Percentiles rank a stretch among this genome's conserved stretches.
phyloP scores from a whole-genome alignment of 2,888 invertebrate species.

The Oligia fasciuncula region DNA sequence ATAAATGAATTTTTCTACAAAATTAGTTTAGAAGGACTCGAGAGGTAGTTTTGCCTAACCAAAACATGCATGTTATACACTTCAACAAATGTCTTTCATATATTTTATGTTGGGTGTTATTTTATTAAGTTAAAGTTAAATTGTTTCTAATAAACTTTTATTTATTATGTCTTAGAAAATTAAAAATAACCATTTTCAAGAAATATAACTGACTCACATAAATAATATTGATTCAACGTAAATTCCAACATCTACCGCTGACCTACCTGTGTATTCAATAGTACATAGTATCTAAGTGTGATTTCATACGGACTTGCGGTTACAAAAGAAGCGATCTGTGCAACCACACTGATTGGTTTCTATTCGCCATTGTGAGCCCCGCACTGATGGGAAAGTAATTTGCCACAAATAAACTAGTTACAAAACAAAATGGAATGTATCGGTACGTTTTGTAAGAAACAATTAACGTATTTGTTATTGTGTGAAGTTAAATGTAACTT shows the following conservation, averaged over 20 bases:
- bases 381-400: slow-evolving; percentile 80
- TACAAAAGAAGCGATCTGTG: slow-evolving; percentile 80
- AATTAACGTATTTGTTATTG: slow-evolving; percentile 58
- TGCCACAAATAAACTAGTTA: slow-evolving; percentile 72
- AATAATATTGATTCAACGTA: slow-evolving; percentile 30
- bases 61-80: background rate
- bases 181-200: background rate
- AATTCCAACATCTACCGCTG: slow-evolving; percentile 40
- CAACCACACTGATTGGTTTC: slow-evolving; percentile 81
- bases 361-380: slow-evolving; percentile 71
- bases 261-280: slow-evolving; percentile 58
- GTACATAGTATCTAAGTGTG: slow-evolving; percentile 66
- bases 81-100: too few species aligned
- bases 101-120: too few species aligned
- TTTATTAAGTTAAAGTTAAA: too few species aligned
- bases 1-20: background rate
- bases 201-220: slow-evolving; percentile 13
- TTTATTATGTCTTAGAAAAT: background rate
- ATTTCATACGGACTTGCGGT: slow-evolving; percentile 80
- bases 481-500: slow-evolving; percentile 10
- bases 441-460: slow-evolving; percentile 68
- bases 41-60: background rate
- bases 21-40: background rate
- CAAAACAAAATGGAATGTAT: slow-evolving; percentile 71
- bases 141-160: too few species aligned